phyloP scores from a whole-genome alignment of 1,140 invertebrate species.

The Dendroctonus ponderosae region DNA sequence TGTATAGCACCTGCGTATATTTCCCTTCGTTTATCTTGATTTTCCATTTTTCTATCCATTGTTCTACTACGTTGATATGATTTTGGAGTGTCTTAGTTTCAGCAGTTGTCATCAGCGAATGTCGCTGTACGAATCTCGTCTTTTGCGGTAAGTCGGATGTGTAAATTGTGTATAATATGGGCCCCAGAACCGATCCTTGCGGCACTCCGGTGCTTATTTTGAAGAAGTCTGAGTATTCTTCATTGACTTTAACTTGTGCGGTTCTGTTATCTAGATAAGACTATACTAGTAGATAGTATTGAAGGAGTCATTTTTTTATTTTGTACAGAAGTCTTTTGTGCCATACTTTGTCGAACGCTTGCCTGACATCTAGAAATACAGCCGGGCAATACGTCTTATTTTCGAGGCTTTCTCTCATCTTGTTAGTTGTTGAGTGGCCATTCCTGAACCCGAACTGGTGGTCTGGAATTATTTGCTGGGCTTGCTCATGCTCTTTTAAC shows the following conservation, averaged over 20 bases:
- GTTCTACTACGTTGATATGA: not conserved
- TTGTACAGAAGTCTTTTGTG: not conserved
- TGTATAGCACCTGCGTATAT: conserved; percentile 5
- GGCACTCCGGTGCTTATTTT: conserved; percentile 1
- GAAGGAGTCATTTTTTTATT: not conserved
- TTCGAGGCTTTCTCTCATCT: too few species aligned
- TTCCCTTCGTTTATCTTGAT: not conserved
- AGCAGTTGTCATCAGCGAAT: not conserved
- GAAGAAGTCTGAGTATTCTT: not conserved
- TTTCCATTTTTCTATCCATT: not conserved
- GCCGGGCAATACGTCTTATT: too few species aligned
- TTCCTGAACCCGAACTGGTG: too few species aligned
- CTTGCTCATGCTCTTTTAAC: too few species aligned
- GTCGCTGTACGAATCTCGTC: not conserved
- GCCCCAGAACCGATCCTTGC: not conserved
- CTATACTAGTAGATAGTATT: conserved; percentile 1
- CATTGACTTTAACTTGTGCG: not conserved
- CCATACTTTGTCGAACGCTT: too few species aligned
- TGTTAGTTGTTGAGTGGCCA: too few species aligned
- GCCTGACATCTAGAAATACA: too few species aligned
- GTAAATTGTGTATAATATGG: not conserved
- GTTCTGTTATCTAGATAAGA: not conserved
- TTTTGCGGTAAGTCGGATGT: not conserved
- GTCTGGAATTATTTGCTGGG: too few species aligned
- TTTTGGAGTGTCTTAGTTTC: not conserved